Conservation (phyloP, 2,888 invertebrate genomes). For the Andrena minutula region DNA sequence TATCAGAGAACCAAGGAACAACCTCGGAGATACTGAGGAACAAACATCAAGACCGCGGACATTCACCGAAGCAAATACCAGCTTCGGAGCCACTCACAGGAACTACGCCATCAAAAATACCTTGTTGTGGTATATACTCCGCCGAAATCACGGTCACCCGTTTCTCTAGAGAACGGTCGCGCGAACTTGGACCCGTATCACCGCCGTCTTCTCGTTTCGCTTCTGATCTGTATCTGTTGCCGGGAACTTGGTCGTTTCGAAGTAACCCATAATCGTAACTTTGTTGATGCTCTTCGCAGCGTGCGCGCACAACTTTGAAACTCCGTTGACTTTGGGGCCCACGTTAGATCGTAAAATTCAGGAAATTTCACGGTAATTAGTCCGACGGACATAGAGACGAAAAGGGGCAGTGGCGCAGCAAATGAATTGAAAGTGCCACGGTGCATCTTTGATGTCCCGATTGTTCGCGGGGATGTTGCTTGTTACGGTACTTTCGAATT, state of each 20-base stretch:
- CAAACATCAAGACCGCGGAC: no score
- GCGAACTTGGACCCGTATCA: slow-evolving; percentile 18
- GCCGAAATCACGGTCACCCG: not conserved
- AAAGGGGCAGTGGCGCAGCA: slow-evolving; percentile 25
- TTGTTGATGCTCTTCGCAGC: slow-evolving; percentile 18
- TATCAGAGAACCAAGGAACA: not conserved
- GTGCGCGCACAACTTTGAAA: slow-evolving; percentile 42
- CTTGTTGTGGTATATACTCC: not conserved
- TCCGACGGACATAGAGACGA: slow-evolving; percentile 17
- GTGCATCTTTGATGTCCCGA: slow-evolving; percentile 4
- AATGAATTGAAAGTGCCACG: slow-evolving; percentile 31
- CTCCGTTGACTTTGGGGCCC: slow-evolving; percentile 28
- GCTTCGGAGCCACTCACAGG: not conserved
- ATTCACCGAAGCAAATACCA: not conserved
- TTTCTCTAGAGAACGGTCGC: not conserved
- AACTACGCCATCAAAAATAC: not conserved
- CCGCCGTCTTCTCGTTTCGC: slow-evolving; percentile 10
- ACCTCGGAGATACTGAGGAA: not conserved
- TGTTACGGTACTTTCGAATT: not conserved
- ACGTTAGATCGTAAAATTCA: slow-evolving; percentile 40
- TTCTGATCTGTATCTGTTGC: slow-evolving; percentile 28
- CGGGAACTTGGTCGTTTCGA: slow-evolving; percentile 47
- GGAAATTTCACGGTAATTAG: slow-evolving; percentile 63
- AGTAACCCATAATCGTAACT: slow-evolving; percentile 60
- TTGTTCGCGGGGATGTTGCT: slow-evolving; percentile 6